Base-by-base conservation (phyloP, 92 coral and sea anemone species). In the Zoanthus solanderi region DNA sequence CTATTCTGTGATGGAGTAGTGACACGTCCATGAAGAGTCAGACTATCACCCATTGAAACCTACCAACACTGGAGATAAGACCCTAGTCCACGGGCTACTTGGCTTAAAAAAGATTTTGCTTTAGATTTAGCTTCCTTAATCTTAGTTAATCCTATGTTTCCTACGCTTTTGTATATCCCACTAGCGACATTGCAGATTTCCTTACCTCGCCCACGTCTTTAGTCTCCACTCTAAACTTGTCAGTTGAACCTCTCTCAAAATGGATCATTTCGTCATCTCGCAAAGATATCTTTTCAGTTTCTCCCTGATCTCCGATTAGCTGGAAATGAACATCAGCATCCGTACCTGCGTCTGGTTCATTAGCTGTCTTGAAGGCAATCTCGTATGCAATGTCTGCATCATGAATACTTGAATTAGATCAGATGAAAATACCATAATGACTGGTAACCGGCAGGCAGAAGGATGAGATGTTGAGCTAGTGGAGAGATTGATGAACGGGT, bases 231-330 rank as follows among this genome's bases (percentile, higher is more conserved):
- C 89, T 92, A 74, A 97, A 92, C 84, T 97, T 92, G 78, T 96
- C 98, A 74, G 93, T 89, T 61, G 87, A 77, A 74, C 93, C 98
- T 57, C 88, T 88, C 44, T 85, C 93, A 54, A 95, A 95, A 79
- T 92, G 90, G 28, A 75, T 87, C 54, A 63, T 95, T 4, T 91
- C 93, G 46, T 93, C 96, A 72, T 97, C 98, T 78, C 96, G 88
- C 50, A 97, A 93, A 10, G 90, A 88, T 83, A 97, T 93, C 58
- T 89, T 94, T 65, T 92, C 93, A 45, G 99, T 92, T 73, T 95
- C 94, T 37, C 99, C 98, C 68, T 90, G 95, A 58, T 95, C 98
- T 16, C 98, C 99, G 56, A 93, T 92, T 94, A 97, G 93, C 84
- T 93, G 96, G 53, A 97, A 92, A 85, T 93, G 92, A 5, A 97